phyloP scores from a whole-genome alignment of 2,797 vertebrate species.

The Glyptemys insculpta region DNA sequence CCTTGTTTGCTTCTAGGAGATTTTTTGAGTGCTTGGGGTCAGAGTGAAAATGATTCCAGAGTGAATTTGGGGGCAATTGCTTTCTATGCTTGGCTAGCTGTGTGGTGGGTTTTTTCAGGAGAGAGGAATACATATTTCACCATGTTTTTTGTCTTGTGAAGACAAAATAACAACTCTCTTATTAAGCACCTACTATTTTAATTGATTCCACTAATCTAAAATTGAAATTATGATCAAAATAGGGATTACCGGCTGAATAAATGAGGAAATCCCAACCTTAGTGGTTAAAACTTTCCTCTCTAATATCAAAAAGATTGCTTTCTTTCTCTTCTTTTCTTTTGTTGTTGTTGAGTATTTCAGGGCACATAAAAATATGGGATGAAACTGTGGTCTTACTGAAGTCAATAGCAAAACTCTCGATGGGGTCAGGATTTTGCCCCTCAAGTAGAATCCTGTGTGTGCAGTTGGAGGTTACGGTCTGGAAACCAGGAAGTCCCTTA shows the following conservation, averaged over 20 bases:
- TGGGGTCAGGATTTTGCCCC: background rate
- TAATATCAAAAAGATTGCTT: too few relatives aligned
- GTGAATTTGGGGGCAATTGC: background rate
- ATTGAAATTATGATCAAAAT: too few relatives aligned
- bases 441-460: background rate
- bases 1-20: background rate
- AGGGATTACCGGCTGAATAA: too few relatives aligned
- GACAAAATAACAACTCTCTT: too few relatives aligned
- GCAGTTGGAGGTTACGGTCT: background rate
- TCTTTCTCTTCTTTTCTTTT: too few relatives aligned
- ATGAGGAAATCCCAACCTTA: too few relatives aligned
- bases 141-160: too few relatives aligned
- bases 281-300: too few relatives aligned
- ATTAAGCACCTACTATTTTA: too few relatives aligned
- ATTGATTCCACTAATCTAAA: too few relatives aligned
- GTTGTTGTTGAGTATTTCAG: background rate
- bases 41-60: background rate
- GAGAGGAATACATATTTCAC: background rate
- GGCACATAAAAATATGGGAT: background rate
- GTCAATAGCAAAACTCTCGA: background rate
- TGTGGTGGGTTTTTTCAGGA: background rate
- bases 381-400: background rate
- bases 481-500: background rate
- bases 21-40: background rate
- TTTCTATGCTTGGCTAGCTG: background rate